Base-by-base conservation (phyloP, 2,888 invertebrate species). In the Trissolcus brochymenae region DNA sequence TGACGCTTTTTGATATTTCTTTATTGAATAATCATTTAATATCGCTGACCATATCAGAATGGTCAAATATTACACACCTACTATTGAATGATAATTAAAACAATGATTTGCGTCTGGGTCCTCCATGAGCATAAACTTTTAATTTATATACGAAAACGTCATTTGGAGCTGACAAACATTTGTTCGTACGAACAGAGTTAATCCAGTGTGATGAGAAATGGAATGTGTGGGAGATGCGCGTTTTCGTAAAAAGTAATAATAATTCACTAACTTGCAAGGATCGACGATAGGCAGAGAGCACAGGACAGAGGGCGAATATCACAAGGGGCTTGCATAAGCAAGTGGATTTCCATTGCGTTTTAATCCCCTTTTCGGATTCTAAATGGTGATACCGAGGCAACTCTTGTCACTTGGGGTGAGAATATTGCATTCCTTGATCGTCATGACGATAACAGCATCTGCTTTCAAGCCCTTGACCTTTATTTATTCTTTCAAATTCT, bases 401-500 rank as follows among this genome's bases (percentile, higher is more conserved):
- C 87, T 86, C 86, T 87, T 88, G 88, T 88, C 88, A 85, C 87
- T 86, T 85, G 84, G 89, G 88, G 89, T 88, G 89, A 88, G 88
- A 87, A 89, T 89, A 89, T 89, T 89, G 85, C 89, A 89, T 89
- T 89, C 89, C 88, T 87, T 83, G 88, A 88, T 89, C 86, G 84
- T 88, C 88, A 88, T 86, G 87, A 86, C 84, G 85, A 87, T 86
- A 88, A 87, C 87, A 85, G 84, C 83, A 81, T 81, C 82, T 77
- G 67, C 73, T 74, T 75, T 70, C 67, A 70, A 76, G 73, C 75
- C 78, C 78, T 78, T 78, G 74, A 78, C 78, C 78, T 75, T 78
- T 75, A 78, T 67, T 74, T 75, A 75, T 62, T 67, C 71, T 75
- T 67, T 35, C 29, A 71, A 40, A 70, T 53, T 49, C 14, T 62